phyloP scores from a whole-genome alignment of 2,113 vertebrate genomes.

The Furnarius figulus region DNA sequence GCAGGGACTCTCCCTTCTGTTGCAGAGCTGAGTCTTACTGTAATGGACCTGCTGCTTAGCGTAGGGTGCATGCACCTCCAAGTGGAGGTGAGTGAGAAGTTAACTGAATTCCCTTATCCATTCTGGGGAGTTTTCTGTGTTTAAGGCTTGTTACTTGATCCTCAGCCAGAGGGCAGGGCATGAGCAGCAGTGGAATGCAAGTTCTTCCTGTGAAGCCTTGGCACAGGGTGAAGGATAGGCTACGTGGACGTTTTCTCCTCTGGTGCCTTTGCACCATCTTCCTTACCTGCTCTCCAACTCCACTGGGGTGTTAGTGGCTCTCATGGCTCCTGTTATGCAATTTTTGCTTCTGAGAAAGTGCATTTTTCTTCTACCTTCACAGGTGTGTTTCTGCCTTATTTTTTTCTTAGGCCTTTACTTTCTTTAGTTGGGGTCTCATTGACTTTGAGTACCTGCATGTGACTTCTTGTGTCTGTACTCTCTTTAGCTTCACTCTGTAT shows the following conservation, averaged over 20 bases:
- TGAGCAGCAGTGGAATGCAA: background rate
- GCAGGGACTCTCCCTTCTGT: background rate
- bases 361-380: background rate
- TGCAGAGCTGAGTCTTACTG: background rate
- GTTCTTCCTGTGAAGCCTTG: background rate
- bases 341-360: background rate
- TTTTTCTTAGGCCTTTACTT: background rate
- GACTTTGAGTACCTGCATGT: background rate
- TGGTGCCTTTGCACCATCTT: background rate
- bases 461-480: background rate
- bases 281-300: background rate
- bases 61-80: fast-evolving
- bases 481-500: fast-evolving
- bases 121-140: background rate
- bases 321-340: background rate
- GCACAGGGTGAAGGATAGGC: background rate
- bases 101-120: background rate
- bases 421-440: background rate
- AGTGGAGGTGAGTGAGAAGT: background rate
- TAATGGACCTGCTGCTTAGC: background rate
- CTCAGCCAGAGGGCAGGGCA: background rate
- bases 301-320: background rate
- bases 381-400: background rate
- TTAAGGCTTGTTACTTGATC: background rate
- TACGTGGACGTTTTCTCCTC: fast-evolving